A percentile compares a stretch with the other conserved stretches of the same genome.
Conservation (phyloP, 37 sponge, comb jelly and placozoan genomes). For the Chondrilla cf. caribensis region DNA sequence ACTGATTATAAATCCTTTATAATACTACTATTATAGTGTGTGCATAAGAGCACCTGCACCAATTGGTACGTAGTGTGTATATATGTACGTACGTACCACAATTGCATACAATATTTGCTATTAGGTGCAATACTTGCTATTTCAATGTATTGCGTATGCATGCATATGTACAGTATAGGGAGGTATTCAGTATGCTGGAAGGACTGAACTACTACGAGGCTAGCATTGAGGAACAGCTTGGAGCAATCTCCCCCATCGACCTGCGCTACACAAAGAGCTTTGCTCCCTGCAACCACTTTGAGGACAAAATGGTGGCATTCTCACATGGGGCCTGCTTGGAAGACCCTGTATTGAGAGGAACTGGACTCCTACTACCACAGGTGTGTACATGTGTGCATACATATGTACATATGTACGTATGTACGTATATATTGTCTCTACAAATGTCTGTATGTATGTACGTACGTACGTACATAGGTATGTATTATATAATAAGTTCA, state of each 20-base stretch:
- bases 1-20: no score
- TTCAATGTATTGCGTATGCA: no score
- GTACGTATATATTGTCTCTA: not conserved
- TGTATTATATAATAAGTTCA: no score
- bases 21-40: no score
- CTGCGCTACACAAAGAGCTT: not conserved
- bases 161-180: no score
- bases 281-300: not conserved
- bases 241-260: not conserved
- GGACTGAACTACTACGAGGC: not conserved
- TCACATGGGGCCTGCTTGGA: not conserved
- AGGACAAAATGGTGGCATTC: not conserved
- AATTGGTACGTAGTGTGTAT: no score
- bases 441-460: no score
- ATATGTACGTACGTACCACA: not conserved
- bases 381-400: not conserved
- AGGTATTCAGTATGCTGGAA: not conserved
- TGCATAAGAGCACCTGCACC: no score
- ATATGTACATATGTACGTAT: not conserved
- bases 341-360: not conserved
- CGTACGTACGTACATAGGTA: no score
- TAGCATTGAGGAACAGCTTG: constrained; percentile 1
- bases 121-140: no score
- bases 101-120: not conserved
- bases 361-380: not conserved